Base-by-base conservation (phyloP, 2,113 vertebrate species). In the Cariama cristata region DNA sequence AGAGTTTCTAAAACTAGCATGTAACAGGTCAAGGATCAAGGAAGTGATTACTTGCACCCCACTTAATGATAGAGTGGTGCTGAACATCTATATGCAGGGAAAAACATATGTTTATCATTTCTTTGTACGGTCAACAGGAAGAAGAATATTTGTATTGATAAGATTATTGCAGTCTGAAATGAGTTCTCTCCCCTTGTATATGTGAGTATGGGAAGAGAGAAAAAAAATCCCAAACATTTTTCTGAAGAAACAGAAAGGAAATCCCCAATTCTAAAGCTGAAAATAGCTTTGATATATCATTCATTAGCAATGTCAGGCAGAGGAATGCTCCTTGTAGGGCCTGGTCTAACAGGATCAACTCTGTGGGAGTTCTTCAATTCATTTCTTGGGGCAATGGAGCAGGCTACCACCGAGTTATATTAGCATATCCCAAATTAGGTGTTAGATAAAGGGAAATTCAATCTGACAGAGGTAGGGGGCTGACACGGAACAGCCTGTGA, bases 11-110 rank as follows among this genome's bases (percentile, higher is more conserved):
- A 93, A 97, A 62, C 16, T 67, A 69, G 23, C 27, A 40, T 56
- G 90, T 83, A 92, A 92, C 71, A 97, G 77, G 38, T 88, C 45
- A 81, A 26, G 81, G 90, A 62, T 88, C 58, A 79, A 90, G 20
- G 26, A 86, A 79, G 33, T 42, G 42, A 63, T 94, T 88, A 96
- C 59, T 58, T 96, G 26, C 19, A 63, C 28, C 40, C 60, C 42
- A 4, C 20, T 28, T 63, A 76, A 77, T n/a, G 66, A 85, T 8
- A 88, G 33, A 90, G 38, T 27, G 50, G 14, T 87, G 24, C 59
- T 77, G 59, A 87, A 67, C 2, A 13, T 71, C 44, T 86, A 62
- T 58, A 69, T 53, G 27, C 14, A 76, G 23, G 14, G 7, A 49
- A 80, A 69, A 89, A 44, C 26, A 75, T 63, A 8, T 77, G 60